Percentiles rank a stretch among this genome's conserved stretches.
Conservation (phyloP, 2,888 invertebrate species). For the Nasonia oneida region DNA sequence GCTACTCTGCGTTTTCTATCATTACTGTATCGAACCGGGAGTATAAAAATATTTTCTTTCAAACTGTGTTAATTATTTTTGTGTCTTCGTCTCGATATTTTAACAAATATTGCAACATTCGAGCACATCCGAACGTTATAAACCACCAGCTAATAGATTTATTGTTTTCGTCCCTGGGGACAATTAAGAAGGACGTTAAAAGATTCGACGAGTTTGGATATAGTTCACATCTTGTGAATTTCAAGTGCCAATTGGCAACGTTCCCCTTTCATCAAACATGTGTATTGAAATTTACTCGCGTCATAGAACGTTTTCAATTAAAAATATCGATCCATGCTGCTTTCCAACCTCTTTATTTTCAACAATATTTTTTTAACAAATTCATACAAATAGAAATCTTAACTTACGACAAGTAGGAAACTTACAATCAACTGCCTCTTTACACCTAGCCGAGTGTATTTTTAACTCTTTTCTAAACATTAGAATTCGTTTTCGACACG, state of each 20-base stretch:
- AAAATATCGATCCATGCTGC: neutral
- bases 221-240: neutral
- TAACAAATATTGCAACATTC: neutral
- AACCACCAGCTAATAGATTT: neutral
- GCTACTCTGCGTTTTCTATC: neutral
- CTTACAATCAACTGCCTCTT: neutral
- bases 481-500: neutral
- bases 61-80: neutral
- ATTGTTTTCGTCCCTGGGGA: neutral
- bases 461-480: constrained; percentile 6
- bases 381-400: neutral
- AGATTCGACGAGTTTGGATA: neutral
- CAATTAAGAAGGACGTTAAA: neutral
- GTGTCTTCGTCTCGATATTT: neutral
- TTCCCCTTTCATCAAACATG: neutral
- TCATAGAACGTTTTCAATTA: neutral
- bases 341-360: neutral
- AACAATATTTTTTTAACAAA: constrained; percentile 16
- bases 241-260: neutral
- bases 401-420: neutral
- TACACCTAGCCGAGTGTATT: neutral
- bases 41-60: neutral
- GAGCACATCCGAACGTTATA: neutral
- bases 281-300: neutral
- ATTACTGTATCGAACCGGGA: neutral